Conservation (phyloP, 2,113 vertebrate genomes). For the Paratilapia polleni region DNA sequence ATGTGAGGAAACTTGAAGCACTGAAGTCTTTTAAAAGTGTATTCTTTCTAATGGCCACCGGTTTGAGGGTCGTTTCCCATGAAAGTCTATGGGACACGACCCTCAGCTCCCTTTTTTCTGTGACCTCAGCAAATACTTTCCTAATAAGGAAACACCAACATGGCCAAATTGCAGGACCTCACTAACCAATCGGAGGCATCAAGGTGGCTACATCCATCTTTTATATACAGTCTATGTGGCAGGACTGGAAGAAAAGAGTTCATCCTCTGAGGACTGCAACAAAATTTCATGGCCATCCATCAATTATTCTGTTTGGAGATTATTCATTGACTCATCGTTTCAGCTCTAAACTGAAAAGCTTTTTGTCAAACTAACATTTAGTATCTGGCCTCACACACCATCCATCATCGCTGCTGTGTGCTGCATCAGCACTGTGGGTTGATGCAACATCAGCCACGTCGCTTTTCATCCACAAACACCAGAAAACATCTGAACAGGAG, state of each 20-base stretch:
- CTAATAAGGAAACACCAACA: no score
- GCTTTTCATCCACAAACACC: conserved; percentile 8
- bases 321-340: neutral
- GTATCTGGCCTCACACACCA: neutral
- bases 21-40: no score
- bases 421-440: conserved; percentile 13
- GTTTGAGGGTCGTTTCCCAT: no score
- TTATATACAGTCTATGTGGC: neutral
- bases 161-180: no score
- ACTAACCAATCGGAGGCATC: neutral
- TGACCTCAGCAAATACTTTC: no score
- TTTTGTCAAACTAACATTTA: neutral
- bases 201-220: neutral
- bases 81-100: no score
- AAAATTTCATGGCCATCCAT: neutral
- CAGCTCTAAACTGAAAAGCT: neutral
- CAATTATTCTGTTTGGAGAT: neutral
- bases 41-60: no score
- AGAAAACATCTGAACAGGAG: neutral
- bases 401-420: conserved; percentile 28
- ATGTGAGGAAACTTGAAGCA: no score
- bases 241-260: no score
- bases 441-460: conserved; percentile 24
- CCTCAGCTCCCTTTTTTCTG: no score
- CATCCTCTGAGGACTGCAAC: neutral